phyloP scores from a whole-genome alignment of 1,140 invertebrate genomes.

The Drosophila sproati region DNA sequence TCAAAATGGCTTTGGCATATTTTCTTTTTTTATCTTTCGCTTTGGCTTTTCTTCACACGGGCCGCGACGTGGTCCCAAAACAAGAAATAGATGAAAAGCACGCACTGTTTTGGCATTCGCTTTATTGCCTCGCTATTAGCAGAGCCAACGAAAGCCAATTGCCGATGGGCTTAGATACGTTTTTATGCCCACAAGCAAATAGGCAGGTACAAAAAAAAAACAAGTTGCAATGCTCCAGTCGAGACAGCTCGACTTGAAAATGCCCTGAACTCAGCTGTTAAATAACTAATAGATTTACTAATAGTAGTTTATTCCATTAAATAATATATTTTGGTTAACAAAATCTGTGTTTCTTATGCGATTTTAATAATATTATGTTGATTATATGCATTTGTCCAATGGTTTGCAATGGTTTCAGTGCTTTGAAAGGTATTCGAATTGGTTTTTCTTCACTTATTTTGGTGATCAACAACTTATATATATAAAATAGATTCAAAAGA shows the following conservation, averaged over 20 bases:
- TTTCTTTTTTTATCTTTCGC: constrained; percentile 4
- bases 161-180: constrained; percentile 16
- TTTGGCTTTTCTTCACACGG: constrained; percentile 26
- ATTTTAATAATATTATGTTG: no score
- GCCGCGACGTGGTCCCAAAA: background rate
- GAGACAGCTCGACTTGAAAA: background rate
- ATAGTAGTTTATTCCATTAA: no score
- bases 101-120: constrained; percentile 20
- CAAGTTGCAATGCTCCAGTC: background rate
- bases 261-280: no score
- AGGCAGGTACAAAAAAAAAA: background rate
- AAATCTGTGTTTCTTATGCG: no score
- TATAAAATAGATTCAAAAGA: no score
- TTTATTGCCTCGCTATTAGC: constrained; percentile 36
- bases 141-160: constrained; percentile 15
- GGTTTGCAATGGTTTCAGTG: no score
- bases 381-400: no score
- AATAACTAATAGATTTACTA: no score
- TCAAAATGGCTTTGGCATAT: constrained; percentile 49
- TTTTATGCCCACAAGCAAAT: constrained; percentile 4
- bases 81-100: constrained; percentile 1
- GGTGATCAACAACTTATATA: no score
- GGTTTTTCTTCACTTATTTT: no score
- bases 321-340: no score
- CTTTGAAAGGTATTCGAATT: no score